Evolutionary conservation across 2,113 vertebrate genomes (phyloP), one percentile per base, ranked within the genome.

Genomic region (Brachyhypopomus gauderio): DNA sequence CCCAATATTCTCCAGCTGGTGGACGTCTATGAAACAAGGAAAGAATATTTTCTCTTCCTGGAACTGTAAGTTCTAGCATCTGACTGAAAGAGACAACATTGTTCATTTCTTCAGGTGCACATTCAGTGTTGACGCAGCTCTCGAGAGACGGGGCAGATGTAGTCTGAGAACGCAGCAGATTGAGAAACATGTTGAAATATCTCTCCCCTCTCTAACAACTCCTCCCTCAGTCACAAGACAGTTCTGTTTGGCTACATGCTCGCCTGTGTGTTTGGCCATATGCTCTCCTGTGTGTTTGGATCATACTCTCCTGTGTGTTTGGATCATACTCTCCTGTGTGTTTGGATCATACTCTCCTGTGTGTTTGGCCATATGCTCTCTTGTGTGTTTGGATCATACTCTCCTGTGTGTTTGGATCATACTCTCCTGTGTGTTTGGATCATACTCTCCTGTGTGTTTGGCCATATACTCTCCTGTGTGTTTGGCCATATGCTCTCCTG

Each of bases 41-140:
- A 98, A 82, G 97, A 98, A 79, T 98, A 98, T 90, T 99, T 96
- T 91, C 96, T 99, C 85, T 98, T 99, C 91, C 92, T 99, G 90
- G 98, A 99, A 88, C 96, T 99, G 97, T 99, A 94, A 96, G 97
- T 96, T 76, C 55, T 62, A 62, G 75, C 56, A 72, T 86, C 27
- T 85, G 70, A 82, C 82, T 48, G 25, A 25, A 6, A 66, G 69
- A 17, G 1, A 23, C 22, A 8, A 5, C 20, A 25, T 27, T 55
- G 8, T 38, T 4, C 52, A 19, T 25, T 62, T 60, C 34, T 59
- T 55, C 77, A 48, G 55, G 66, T 60, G 67, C 41, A 56, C 55
- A 52, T n/a, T 34, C 36, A 45, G 77, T 5, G 5, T 67, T 30
- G 67, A 71, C 14, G 34, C 60, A 59, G 3, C 22, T 70, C 66